Conservation (phyloP, 1,140 invertebrate species). For the Panulirus ornatus region DNA sequence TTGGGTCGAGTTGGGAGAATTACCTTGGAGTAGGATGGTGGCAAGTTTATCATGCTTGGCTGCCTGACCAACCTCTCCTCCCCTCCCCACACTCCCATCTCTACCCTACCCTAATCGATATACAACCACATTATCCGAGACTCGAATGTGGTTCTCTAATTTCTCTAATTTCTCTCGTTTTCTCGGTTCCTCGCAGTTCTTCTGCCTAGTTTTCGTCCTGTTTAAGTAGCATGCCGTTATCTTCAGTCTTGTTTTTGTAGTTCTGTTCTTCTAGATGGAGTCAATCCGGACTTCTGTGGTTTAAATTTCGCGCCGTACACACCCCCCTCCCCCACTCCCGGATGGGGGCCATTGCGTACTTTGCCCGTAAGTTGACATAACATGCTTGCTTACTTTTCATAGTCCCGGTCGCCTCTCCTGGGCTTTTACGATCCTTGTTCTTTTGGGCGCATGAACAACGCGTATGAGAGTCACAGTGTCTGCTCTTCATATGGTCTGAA, state of each 20-base stretch:
- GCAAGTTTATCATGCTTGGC: neutral
- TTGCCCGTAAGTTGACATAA: slow-evolving; percentile 56
- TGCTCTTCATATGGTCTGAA: slow-evolving; percentile 30
- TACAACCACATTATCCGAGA: neutral
- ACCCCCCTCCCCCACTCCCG: no score
- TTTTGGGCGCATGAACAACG: neutral
- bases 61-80: neutral
- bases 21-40: neutral
- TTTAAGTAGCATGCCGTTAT: no score
- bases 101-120: neutral
- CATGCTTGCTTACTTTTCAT: neutral
- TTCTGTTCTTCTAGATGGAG: no score
- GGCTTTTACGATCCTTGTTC: neutral
- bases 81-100: no score
- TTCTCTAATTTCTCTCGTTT: no score
- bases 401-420: neutral
- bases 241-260: no score
- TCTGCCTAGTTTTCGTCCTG: no score
- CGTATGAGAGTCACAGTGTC: neutral
- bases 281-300: no score
- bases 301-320: slow-evolving; percentile 39
- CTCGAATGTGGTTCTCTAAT: no score
- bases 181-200: no score
- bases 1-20: slow-evolving; percentile 21
- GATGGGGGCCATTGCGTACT: slow-evolving; percentile 48